phyloP scores from a whole-genome alignment of 2,797 vertebrate species.

The Stomatorhinus walkeri region DNA sequence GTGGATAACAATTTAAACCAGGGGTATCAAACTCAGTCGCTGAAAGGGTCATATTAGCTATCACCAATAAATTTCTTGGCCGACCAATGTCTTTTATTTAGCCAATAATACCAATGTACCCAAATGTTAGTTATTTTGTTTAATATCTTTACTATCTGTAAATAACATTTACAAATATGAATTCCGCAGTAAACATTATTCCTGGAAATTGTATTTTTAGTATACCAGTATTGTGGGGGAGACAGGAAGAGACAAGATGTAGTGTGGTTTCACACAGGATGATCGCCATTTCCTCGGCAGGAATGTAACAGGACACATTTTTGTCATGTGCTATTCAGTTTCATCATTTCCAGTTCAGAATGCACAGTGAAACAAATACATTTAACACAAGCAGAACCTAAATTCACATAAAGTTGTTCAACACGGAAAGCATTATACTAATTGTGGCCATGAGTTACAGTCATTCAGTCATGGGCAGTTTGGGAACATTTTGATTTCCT shows the following conservation, averaged over 20 bases:
- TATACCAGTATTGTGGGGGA: too few species aligned
- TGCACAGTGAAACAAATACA: not conserved
- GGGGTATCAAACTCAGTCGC: not conserved
- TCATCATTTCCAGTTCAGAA: not conserved
- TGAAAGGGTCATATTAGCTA: not conserved
- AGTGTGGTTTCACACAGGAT: not conserved
- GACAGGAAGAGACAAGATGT: not conserved
- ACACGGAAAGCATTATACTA: not conserved
- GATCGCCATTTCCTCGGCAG: not conserved
- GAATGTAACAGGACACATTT: not conserved
- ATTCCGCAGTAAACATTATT: not conserved
- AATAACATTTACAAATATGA: not conserved
- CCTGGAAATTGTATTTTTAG: not conserved
- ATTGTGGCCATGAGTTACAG: not conserved
- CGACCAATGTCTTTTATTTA: not conserved
- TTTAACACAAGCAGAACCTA: not conserved
- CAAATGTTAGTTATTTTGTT: not conserved
- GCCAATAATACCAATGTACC: not conserved
- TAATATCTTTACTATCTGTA: not conserved
- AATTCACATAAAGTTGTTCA: not conserved
- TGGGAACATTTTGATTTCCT: not conserved
- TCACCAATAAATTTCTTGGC: not conserved
- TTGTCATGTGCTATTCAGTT: not conserved
- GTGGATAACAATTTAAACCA: not conserved
- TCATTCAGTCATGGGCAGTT: not conserved